Conservation (phyloP, 2,888 invertebrate genomes). For the Argynnis bischoffii region DNA sequence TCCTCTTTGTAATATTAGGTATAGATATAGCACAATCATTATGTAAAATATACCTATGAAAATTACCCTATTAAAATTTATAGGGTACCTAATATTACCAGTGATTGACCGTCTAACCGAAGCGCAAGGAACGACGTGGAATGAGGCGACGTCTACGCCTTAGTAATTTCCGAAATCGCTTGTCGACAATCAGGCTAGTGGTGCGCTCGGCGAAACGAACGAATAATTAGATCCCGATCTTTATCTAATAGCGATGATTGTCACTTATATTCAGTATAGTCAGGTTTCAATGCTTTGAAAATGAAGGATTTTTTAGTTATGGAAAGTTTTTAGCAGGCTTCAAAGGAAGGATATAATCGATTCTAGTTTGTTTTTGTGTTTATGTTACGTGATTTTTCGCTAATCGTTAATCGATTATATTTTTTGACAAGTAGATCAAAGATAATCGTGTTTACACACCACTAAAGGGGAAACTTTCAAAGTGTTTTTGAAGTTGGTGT, state of each 20-base stretch:
- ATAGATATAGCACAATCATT: too few species aligned
- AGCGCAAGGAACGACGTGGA: conserved; percentile 59
- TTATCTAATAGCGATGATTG: conserved; percentile 69
- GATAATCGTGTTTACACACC: too few species aligned
- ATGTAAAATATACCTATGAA: conserved; percentile 37
- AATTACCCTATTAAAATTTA: conserved; percentile 53
- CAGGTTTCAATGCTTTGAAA: conserved; percentile 35
- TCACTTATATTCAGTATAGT: conserved; percentile 45
- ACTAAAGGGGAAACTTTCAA: too few species aligned
- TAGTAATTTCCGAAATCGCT: conserved; percentile 81
- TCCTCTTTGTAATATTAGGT: too few species aligned
- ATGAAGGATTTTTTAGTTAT: conserved; percentile 17
- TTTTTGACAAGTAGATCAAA: too few species aligned
- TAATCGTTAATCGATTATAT: too few species aligned
- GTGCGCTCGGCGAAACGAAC: conserved; percentile 62
- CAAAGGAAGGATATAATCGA: too few species aligned
- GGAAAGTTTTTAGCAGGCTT: neutral
- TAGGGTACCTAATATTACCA: conserved; percentile 51
- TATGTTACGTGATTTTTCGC: too few species aligned
- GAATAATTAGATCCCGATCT: conserved; percentile 78
- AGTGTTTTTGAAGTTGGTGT: too few species aligned
- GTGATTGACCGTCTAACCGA: conserved; percentile 63
- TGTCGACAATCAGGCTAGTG: conserved; percentile 78
- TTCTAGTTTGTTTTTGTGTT: too few species aligned
- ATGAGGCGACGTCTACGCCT: conserved; percentile 65